Conservation (phyloP, 1,140 invertebrate genomes). For the Atta cephalotes region DNA sequence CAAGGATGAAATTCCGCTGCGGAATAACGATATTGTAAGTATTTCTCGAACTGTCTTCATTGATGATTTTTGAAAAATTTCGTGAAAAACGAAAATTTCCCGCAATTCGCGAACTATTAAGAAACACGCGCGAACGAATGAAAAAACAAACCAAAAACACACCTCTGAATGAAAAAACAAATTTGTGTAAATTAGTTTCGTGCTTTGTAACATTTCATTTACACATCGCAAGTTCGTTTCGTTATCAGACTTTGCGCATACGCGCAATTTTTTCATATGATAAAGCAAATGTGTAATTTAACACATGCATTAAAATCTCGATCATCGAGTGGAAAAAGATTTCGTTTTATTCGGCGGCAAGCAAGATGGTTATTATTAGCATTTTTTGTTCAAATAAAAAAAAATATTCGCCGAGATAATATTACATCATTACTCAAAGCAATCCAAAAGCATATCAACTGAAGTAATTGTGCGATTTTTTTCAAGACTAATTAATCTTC, state of each 20-base stretch:
- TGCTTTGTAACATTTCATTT: neutral
- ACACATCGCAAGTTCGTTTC: neutral
- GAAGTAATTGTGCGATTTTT: neutral
- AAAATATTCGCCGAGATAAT: neutral
- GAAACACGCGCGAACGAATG: neutral
- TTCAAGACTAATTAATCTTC: neutral
- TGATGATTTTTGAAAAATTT: neutral
- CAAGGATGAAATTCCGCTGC: neutral
- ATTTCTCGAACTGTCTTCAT: neutral
- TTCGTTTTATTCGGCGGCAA: neutral
- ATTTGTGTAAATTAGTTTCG: slow-evolving; percentile 25
- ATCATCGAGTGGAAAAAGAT: neutral
- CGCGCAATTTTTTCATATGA: neutral
- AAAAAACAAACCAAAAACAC: neutral
- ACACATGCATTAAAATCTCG: neutral
- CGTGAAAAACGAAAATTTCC: neutral
- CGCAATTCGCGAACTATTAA: neutral
- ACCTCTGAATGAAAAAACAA: neutral
- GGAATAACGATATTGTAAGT: neutral
- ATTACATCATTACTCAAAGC: neutral
- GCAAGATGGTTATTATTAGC: neutral
- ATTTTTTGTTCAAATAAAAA: neutral
- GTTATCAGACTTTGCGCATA: no score
- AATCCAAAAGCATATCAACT: neutral
- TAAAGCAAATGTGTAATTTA: neutral